A percentile compares a stretch with the other conserved stretches of the same genome.
These are phyloP conservation scores for Coregonus sp. DNA, from an alignment of 2,797 vertebrate species.

Conservation along the genomic window DNA sequence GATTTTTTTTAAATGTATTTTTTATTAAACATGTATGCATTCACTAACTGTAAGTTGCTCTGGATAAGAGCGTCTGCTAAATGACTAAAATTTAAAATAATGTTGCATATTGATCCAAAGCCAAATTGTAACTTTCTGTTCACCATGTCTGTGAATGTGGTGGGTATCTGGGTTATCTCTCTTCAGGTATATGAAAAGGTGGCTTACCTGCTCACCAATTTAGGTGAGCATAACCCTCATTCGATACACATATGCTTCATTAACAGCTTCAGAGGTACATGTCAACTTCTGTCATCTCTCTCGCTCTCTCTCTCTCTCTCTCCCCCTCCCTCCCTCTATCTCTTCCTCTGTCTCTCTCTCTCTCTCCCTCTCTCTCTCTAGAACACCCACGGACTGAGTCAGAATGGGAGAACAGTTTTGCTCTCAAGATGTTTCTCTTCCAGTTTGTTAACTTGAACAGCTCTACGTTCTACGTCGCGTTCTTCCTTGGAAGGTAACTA, in stretches of 20 bases:
- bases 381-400: slow-evolving; percentile 98
- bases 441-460: slow-evolving; percentile 99
- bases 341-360: background rate
- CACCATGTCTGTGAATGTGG: slow-evolving; percentile 81
- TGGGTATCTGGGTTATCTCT: slow-evolving; percentile 59
- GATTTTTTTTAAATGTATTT: too few relatives aligned
- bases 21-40: too few relatives aligned
- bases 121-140: too few relatives aligned
- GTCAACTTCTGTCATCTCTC: background rate
- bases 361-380: slow-evolving; percentile 40
- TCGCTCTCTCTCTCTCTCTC: background rate
- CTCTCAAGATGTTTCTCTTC: slow-evolving; percentile 99
- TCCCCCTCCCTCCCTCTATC: too few relatives aligned
- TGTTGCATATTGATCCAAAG: too few relatives aligned
- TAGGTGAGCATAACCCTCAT: slow-evolving; percentile 81
- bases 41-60: too few relatives aligned
- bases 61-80: too few relatives aligned
- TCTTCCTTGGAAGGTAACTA: slow-evolving; percentile 91
- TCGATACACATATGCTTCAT: slow-evolving; percentile 17
- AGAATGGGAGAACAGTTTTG: slow-evolving; percentile 99
- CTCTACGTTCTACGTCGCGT: slow-evolving; percentile 98
- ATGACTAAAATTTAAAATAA: too few relatives aligned
- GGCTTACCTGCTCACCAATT: slow-evolving; percentile 93
- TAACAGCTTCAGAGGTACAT: slow-evolving; percentile 23
- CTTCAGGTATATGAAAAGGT: slow-evolving; percentile 97